These are phyloP conservation scores for Scophthalmus maximus DNA, from an alignment of 2,113 vertebrate genomes.

Conservation along the genomic window DNA sequence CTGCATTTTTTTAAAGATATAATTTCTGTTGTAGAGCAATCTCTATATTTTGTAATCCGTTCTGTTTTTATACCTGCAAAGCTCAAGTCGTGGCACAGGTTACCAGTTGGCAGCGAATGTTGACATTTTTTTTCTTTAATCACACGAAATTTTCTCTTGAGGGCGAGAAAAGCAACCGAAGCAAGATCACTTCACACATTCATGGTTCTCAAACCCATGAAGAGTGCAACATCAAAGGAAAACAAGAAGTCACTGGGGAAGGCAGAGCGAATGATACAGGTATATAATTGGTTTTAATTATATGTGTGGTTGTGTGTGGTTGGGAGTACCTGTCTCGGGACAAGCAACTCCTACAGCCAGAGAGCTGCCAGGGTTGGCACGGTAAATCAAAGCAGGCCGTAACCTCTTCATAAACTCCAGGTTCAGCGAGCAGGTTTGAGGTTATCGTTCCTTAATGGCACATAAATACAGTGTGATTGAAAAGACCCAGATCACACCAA, in stretches of 20 bases:
- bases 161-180: conserved; percentile 50
- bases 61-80: conserved; percentile 29
- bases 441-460: conserved; percentile 27
- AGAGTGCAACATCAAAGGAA: conserved; percentile 53
- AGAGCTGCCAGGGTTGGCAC: conserved; percentile 12
- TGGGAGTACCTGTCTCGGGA: conserved; percentile 24
- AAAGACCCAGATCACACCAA: conserved; percentile 10
- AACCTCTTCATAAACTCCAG: conserved; percentile 27
- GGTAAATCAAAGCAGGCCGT: conserved; percentile 24
- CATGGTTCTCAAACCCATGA: conserved; percentile 29
- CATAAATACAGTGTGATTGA: conserved; percentile 8
- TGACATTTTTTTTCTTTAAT: conserved; percentile 59
- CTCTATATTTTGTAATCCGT: conserved; percentile 26
- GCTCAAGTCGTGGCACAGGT: conserved; percentile 6
- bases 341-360: neutral
- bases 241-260: conserved; percentile 34
- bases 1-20: conserved; percentile 6
- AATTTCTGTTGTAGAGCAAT: neutral
- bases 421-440: conserved; percentile 5
- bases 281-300: conserved; percentile 66
- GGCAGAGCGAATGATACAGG: conserved; percentile 38
- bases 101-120: conserved; percentile 35
- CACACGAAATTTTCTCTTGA: conserved; percentile 56
- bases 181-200: conserved; percentile 56
- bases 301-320: conserved; percentile 20